Base-by-base conservation (phyloP, 2,888 invertebrate genomes). In the Papilio demoleus region DNA sequence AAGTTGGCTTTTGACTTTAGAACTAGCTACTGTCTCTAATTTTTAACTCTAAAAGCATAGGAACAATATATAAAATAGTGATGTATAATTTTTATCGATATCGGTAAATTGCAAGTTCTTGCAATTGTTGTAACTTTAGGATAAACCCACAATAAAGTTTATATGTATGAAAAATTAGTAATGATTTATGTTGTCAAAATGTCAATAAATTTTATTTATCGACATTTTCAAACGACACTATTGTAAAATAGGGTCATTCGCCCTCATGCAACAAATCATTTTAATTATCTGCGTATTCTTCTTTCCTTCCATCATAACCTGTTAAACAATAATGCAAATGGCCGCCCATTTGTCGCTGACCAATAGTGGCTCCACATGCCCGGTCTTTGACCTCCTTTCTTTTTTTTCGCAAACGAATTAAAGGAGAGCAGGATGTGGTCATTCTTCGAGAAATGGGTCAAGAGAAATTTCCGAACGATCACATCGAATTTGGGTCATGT, bases 261-360 rank as follows among this genome's bases (percentile, higher is more conserved):
- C 91, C 91, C 85, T 85, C 87, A 73, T 76, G 77, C 82, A 81
- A 87, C 88, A 89, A 90, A 87, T 90, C 88, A 90, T 90, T 92
- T 92, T 92, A 92, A 91, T 92, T 92, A 80, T 90, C 85, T 88
- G 83, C 80, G 81, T 85, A 85, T 85, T 84, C 85, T 86, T 85
- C 88, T 88, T 90, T 91, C 86, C 85, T 87, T 82, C 83, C 86
- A 88, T 88, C 84, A 75, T 73, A 84, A 81, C 77, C 81, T 77
- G 79, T 83, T 80, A 79, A 81, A 83, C 83, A 82, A 84, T 85
- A 79, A 79, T 77, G 77, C 79, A 81, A 80, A 80, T 79, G 81
- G 77, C 77, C 79, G 76, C 68, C 74, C 71, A 71, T 61, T 70
- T 68, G 71, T 45, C 65, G 45, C 70, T 70, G 74, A 73, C 78